Conservation (phyloP, 1,140 invertebrate species). For the Drosophila lini region DNA sequence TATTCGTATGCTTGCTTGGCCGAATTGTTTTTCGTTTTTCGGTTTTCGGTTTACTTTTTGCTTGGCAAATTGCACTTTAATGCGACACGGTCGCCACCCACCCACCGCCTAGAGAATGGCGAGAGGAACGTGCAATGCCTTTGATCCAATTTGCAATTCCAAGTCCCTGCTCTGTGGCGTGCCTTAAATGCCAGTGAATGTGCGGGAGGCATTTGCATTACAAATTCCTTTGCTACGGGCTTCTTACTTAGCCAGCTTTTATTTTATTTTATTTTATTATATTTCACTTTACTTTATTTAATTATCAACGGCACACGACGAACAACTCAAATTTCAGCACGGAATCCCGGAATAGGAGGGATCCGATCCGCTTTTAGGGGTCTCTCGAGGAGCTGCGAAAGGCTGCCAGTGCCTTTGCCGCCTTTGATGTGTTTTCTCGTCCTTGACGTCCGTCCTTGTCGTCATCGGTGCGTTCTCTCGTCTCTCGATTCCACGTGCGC, state of each 20-base stretch:
- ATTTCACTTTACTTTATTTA: slow-evolving; percentile 33
- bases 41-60: slow-evolving; percentile 12
- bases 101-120: slow-evolving; percentile 27
- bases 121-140: slow-evolving; percentile 61
- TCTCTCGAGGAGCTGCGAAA: slow-evolving; percentile 8
- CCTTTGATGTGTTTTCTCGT: slow-evolving; percentile 59
- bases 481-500: slow-evolving; percentile 40
- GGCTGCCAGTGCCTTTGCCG: background rate
- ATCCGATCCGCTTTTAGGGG: slow-evolving; percentile 13
- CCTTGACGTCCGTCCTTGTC: slow-evolving; percentile 8
- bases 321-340: slow-evolving; percentile 37
- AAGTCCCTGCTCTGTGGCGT: slow-evolving; percentile 52
- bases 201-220: slow-evolving; percentile 49
- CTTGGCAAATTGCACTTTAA: slow-evolving; percentile 66
- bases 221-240: slow-evolving; percentile 34
- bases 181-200: slow-evolving; percentile 43
- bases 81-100: slow-evolving; percentile 17
- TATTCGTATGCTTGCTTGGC: slow-evolving; percentile 25
- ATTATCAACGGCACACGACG: slow-evolving; percentile 29
- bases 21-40: slow-evolving; percentile 27
- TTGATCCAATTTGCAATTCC: slow-evolving; percentile 74
- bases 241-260: background rate
- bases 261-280: slow-evolving; percentile 33
- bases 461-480: slow-evolving; percentile 21
- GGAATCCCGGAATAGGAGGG: background rate